Evolutionary conservation across 2,113 vertebrate species (phyloP), one percentile per base, ranked within the genome.

Genomic region (Numenius arquata): DNA sequence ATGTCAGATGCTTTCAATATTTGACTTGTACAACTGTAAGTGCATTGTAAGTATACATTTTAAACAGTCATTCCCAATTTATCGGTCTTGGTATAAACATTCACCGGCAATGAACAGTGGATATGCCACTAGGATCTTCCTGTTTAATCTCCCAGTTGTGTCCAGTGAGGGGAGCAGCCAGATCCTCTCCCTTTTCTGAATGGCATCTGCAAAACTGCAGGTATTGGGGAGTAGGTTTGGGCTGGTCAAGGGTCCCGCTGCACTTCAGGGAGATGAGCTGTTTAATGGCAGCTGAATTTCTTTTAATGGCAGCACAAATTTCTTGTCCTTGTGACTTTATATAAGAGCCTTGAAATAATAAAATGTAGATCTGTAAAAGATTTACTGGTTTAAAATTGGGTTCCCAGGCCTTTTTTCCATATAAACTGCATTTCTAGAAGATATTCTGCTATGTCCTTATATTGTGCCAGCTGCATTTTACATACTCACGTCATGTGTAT

Each of bases 1-100:
- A 93, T 67, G 83, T 82, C 88, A 93, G 74, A 53, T 59, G 74
- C 50, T 96, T 94, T 96, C 90, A 72, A 10, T 80, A 91, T 74
- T 91, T 83, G 68, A 48, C 73, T 66, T 52, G 62, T 41, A 56
- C 40, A 61, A 40, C 32, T 72, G 8, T 23, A 62, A 83, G 61
- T 30, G 29, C 16, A 34, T 48, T 50, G n/a, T 27, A 95, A 90
- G 55, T 58, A 45, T 25, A 38, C 12, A 17, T 72, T 80, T 92
- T 77, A 89, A 93, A 67, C 4, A 15, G 45, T 30, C 3, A 1
- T 83, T 87, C 67, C 18, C 19, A 10, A 32, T 74, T 43, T 84
- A 41, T 21, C 81, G 11, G 2, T 26, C 83, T 92, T 36, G 11
- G 8, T 68, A 71, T 56, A 78, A 73, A 58, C 30, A 56, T 58